A percentile compares a stretch with the other conserved stretches of the same genome.
phyloP scores from a whole-genome alignment of 2,113 vertebrate genomes.

The mouse (Mus musculus) region DNA sequence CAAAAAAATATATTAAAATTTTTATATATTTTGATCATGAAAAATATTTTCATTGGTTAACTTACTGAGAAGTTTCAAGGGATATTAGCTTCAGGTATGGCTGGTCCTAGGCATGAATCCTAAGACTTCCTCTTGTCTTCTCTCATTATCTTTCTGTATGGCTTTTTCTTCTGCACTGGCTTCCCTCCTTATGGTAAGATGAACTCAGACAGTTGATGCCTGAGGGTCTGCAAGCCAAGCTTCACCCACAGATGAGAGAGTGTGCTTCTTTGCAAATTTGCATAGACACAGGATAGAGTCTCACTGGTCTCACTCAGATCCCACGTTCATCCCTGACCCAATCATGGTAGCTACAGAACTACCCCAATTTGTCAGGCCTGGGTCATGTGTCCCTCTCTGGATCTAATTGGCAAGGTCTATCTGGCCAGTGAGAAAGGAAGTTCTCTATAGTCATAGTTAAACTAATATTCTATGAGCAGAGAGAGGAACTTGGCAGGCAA shows the following conservation, averaged over 20 bases:
- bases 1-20: background rate
- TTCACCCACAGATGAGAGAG: background rate
- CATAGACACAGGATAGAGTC: conserved; percentile 18
- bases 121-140: background rate
- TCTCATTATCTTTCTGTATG: background rate
- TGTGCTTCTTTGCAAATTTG: background rate
- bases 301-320: background rate
- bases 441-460: background rate
- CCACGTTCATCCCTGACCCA: background rate
- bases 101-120: conserved; percentile 7
- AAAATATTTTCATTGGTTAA: background rate
- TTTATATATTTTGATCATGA: background rate
- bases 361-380: background rate
- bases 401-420: background rate
- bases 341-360: background rate
- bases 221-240: background rate
- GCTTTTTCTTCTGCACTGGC: background rate
- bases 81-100: background rate
- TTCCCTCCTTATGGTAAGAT: background rate
- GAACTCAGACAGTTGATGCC: too few species aligned
- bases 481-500: background rate
- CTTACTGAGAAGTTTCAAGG: background rate
- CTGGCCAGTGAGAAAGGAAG: background rate
- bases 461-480: background rate
- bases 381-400: background rate